phyloP scores from a whole-genome alignment of 2,113 vertebrate species.

The Ciconia boyciana region DNA sequence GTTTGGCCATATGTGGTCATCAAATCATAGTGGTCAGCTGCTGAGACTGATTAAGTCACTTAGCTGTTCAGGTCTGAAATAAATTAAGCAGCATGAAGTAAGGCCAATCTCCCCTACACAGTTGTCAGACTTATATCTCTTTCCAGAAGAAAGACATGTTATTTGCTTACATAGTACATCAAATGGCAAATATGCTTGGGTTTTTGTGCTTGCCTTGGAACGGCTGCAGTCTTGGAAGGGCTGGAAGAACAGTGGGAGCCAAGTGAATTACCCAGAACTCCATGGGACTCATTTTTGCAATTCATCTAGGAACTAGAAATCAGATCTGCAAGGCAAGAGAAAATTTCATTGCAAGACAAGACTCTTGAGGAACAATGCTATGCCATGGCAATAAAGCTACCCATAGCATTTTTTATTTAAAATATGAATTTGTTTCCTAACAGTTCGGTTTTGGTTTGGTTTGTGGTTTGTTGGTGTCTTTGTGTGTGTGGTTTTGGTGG shows the following conservation, averaged over 20 bases:
- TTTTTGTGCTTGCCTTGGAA: conserved; percentile 36
- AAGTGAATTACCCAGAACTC: neutral
- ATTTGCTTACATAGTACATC: conserved; percentile 37
- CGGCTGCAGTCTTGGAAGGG: neutral
- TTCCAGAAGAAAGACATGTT: conserved; percentile 16
- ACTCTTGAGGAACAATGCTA: neutral
- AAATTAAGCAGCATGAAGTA: conserved; percentile 8
- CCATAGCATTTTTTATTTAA: neutral
- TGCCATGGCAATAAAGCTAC: neutral
- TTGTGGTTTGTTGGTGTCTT: neutral
- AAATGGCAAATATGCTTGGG: neutral
- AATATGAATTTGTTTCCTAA: neutral
- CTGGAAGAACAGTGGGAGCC: neutral
- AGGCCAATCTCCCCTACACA: neutral
- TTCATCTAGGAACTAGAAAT: conserved; percentile 3
- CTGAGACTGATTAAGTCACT: neutral
- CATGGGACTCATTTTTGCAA: neutral
- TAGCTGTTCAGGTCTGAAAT: conserved; percentile 24
- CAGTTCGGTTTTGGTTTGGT: neutral
- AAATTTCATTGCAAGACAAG: neutral
- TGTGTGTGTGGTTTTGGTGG: neutral
- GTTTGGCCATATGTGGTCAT: neutral
- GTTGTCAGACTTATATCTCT: neutral
- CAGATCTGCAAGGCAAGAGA: neutral
- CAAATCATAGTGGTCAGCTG: conserved; percentile 34